Conservation (phyloP, 2,888 invertebrate species). For the Himalopsyche anomala region DNA sequence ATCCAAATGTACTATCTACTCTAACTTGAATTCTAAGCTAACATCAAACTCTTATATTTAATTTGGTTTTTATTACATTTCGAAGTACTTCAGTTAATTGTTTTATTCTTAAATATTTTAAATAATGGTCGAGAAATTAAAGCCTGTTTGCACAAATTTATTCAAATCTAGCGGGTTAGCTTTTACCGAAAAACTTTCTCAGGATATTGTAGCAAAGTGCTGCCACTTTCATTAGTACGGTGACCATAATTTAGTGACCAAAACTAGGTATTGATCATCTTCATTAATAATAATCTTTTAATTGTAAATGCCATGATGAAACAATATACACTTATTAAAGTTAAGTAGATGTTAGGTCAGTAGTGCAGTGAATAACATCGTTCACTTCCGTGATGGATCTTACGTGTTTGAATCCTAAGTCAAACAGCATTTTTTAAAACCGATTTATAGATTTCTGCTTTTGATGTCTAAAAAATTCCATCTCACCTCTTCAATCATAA, state of each 20-base stretch:
- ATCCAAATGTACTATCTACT: neutral
- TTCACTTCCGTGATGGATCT: too few relatives aligned
- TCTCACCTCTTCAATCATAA: too few relatives aligned
- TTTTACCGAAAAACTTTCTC: neutral
- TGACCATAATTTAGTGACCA: neutral
- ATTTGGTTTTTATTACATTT: conserved; percentile 5
- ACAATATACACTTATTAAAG: too few relatives aligned
- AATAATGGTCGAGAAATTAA: neutral
- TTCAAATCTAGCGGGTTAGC: neutral
- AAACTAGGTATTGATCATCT: neutral
- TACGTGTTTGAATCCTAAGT: too few relatives aligned
- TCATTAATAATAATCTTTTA: too few relatives aligned
- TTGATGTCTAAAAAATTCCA: too few relatives aligned
- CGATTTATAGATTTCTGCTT: too few relatives aligned
- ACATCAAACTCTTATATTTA: neutral
- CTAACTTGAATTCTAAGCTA: neutral
- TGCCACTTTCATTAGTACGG: neutral
- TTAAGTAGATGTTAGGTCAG: too few relatives aligned
- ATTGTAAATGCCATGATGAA: too few relatives aligned
- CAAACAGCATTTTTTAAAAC: too few relatives aligned
- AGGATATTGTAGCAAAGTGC: neutral
- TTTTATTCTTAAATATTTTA: neutral
- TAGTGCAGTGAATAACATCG: too few relatives aligned
- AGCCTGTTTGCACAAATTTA: neutral
- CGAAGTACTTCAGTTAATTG: neutral